A percentile compares a stretch with the other conserved stretches of the same genome.
These are phyloP conservation scores for Alsophila aescularia DNA, from an alignment of 2,888 invertebrate genomes.

Conservation along the genomic window DNA sequence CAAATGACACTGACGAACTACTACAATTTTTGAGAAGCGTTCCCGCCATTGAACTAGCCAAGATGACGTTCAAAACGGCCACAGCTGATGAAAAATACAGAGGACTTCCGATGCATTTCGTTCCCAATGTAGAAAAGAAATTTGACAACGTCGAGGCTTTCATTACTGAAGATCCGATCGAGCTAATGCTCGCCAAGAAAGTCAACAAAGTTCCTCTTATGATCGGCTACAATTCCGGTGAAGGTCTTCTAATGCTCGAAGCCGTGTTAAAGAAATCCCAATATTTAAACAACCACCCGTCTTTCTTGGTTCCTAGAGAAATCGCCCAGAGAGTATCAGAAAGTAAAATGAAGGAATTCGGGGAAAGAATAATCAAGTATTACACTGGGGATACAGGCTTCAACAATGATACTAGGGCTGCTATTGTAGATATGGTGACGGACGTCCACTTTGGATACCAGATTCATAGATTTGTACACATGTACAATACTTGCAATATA, in stretches of 20 bases:
- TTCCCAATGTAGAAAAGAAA: constrained; percentile 61
- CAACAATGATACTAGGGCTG: constrained; percentile 40
- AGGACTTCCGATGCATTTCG: constrained; percentile 58
- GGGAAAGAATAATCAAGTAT: constrained; percentile 52
- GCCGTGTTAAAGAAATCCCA: constrained; percentile 48
- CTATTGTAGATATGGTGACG: constrained; percentile 50
- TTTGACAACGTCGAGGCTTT: constrained; percentile 55
- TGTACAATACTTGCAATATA: constrained; percentile 43
- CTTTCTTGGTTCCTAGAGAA: constrained; percentile 56
- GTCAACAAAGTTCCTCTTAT: constrained; percentile 57
- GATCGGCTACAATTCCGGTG: constrained; percentile 61
- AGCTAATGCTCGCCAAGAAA: constrained; percentile 50
- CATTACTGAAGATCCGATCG: constrained; percentile 52
- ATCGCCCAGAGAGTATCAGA: constrained; percentile 44
- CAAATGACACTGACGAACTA: constrained; percentile 52
- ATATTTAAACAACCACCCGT: constrained; percentile 49
- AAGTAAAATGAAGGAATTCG: constrained; percentile 50
- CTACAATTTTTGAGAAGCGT: constrained; percentile 52
- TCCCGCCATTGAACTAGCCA: constrained; percentile 52
- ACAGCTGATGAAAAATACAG: constrained; percentile 55
- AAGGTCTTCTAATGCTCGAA: constrained; percentile 54
- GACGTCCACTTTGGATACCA: constrained; percentile 58
- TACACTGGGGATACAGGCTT: constrained; percentile 53
- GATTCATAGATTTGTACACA: constrained; percentile 54
- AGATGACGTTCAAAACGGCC: constrained; percentile 47